Conservation (phyloP, 2,888 invertebrate genomes). For the Amphipoea lucens region DNA sequence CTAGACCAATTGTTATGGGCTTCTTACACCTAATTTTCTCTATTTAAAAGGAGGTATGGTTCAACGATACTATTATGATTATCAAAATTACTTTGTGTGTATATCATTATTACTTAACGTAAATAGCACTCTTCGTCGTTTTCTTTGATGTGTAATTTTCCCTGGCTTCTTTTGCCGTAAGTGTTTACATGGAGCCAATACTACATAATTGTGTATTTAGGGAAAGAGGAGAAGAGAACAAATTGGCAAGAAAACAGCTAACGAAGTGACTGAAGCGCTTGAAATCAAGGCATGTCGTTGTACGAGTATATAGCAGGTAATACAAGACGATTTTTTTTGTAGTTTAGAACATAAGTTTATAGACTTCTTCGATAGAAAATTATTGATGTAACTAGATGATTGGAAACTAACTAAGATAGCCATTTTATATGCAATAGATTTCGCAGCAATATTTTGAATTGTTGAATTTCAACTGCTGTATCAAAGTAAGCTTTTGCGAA, state of each 20-base stretch:
- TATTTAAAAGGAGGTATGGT: neutral
- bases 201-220: conserved; percentile 16
- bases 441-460: neutral
- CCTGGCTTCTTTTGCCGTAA: conserved; percentile 25
- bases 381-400: neutral
- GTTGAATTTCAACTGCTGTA: neutral
- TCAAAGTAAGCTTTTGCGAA: neutral
- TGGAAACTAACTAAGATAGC: neutral
- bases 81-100: neutral
- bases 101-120: conserved; percentile 8
- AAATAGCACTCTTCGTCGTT: conserved; percentile 21
- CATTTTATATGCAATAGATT: neutral
- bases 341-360: neutral
- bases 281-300: neutral
- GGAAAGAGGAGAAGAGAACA: conserved; percentile 1
- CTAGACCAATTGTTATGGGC: neutral
- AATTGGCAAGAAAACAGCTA: conserved; percentile 7
- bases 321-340: no score
- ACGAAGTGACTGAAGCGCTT: neutral
- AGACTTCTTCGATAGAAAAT: neutral
- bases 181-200: conserved; percentile 38
- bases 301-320: neutral
- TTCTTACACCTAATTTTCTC: neutral
- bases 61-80: conserved; percentile 7
- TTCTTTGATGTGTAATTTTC: conserved; percentile 39